Evolutionary conservation across 1,140 invertebrate genomes (phyloP), one percentile per base, ranked within the genome.

Genomic region (Drosophila teissieri): DNA sequence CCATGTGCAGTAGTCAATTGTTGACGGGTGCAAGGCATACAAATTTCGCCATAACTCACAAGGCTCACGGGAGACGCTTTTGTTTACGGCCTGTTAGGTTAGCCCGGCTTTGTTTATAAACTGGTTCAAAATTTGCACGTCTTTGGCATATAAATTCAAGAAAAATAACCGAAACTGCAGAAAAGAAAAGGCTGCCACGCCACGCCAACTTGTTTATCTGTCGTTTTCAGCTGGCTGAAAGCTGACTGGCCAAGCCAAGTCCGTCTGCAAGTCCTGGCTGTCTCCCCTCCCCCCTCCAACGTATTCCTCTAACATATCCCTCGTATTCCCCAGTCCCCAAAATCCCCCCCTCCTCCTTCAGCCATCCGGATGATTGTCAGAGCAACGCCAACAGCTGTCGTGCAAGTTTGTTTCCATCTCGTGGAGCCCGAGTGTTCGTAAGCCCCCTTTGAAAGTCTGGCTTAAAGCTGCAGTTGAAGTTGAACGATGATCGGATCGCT

Each of bases 51-150:
- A 88, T 82, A 86, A 78, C 67, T 83, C 54, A 62, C 10, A 44
- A 15, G 49, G 8, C 55, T 53, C 65, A 54, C 19, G 54, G 49
- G 58, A 40, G 52, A 52, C 39, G 44, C 52, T 58, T 84, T 76
- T 80, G 80, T 80, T 72, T 83, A 73, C 45, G 45, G 63, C 60
- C 57, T 79, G 76, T 57, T 62, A 55, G 40, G 37, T 31, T 31
- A 14, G 37, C 53, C 61, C 61, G 73, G 83, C 74, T 78, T 89
- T 86, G 80, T 82, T 89, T 88, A 82, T 82, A 76, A 86, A 86
- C 83, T 86, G 79, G 84, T 88, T 83, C 84, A 86, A 89, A 88
- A 77, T 79, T 83, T 76, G 83, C 83, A 86, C 83, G 83, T 83
- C 83, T 86, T 56, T 78, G 80, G 76, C 80, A 83, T 65, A 84